Evolutionary conservation across 2,113 vertebrate species (phyloP), one percentile per base, ranked within the genome.

Genomic region (Agapornis roseicollis): DNA sequence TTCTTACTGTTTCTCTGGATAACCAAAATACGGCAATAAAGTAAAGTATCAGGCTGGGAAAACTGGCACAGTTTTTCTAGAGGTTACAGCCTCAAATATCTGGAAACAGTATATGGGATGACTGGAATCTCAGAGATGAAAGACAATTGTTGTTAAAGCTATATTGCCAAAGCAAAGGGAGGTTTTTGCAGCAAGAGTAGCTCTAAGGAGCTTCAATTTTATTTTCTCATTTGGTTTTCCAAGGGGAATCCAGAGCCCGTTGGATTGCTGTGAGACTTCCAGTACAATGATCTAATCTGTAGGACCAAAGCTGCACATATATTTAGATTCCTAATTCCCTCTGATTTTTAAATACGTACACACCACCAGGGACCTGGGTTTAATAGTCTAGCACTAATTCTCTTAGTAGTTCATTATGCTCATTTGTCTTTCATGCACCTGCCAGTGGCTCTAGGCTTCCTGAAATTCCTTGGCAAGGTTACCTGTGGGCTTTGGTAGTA

Each of bases 351-450:
- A 94, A 89, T 69, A 73, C 63, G 66, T 89, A 4, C 1, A 39
- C 55, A 77, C 28, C 53, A 82, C 31, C 28, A 76, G 63, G 58
- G 89, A 85, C 53, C 37, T 53, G 37, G 15, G 31, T 37, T 92
- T 91, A 89, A 89, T 69, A 94, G 53, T 71, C 71, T 73, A 91
- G 47, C 74, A 83, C 91, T 94, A 87, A 94, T 94, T 96, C 90
- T 83, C 29, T 74, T 52, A 83, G 72, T 78, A 41, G 84, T 90
- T 91, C 86, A 81, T 80, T 74, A 37, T 82, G 42, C 31, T 90
- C 76, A 71, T 95, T 93, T 95, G 24, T 90, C 94, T 95, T 95
- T 72, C 69, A 44, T 39, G 76, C n/a, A 88, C 71, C 91, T 96
- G 58, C 44, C 58, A 42, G 78, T 76, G 66, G 49, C 56, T 90